phyloP scores from a whole-genome alignment of 2,797 vertebrate species.

The Macroramphosus scolopax region DNA sequence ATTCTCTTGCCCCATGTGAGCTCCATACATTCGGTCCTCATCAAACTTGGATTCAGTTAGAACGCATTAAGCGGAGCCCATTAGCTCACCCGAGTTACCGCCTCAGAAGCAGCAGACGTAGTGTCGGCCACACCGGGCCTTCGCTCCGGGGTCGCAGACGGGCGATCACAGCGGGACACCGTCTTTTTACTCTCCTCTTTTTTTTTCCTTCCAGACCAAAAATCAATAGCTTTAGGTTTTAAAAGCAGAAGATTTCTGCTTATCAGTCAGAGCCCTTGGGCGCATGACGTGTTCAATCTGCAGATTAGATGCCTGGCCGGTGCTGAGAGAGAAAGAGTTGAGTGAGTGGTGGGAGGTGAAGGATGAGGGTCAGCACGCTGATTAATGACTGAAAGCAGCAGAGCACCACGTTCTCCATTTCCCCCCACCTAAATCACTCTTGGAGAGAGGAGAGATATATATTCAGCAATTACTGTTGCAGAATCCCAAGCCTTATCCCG shows the following conservation, averaged over 20 bases:
- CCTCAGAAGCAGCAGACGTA: conserved; percentile 7
- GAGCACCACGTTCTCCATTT: conserved; percentile 42
- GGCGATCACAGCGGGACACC: conserved; percentile 47
- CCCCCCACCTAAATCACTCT: conserved; percentile 44
- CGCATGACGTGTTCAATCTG: conserved; percentile 57
- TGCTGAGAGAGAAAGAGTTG: conserved; percentile 38
- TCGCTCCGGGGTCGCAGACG: conserved; percentile 42
- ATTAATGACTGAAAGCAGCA: conserved; percentile 71
- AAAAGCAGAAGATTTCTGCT: conserved; percentile 33
- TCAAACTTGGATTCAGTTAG: conserved; percentile 51
- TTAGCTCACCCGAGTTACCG: too few relatives aligned
- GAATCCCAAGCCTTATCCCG: conserved; percentile 30
- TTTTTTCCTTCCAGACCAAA: conserved; percentile 12
- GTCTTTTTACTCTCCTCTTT: too few relatives aligned
- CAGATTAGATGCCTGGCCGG: conserved; percentile 52
- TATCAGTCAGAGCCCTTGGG: conserved; percentile 49
- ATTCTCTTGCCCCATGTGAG: conserved; percentile 33
- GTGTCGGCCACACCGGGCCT: conserved; percentile 41
- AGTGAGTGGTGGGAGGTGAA: conserved; percentile 42
- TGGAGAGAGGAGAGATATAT: conserved; percentile 29
- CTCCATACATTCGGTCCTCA: conserved; percentile 49
- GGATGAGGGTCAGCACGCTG: conserved; percentile 51
- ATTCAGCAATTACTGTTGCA: conserved; percentile 20
- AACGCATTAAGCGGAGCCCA: conserved; percentile 39
- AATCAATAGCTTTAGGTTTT: conserved; percentile 43